Base-by-base conservation (phyloP, 2,113 vertebrate genomes). In the Forbesichthys agassizii region DNA sequence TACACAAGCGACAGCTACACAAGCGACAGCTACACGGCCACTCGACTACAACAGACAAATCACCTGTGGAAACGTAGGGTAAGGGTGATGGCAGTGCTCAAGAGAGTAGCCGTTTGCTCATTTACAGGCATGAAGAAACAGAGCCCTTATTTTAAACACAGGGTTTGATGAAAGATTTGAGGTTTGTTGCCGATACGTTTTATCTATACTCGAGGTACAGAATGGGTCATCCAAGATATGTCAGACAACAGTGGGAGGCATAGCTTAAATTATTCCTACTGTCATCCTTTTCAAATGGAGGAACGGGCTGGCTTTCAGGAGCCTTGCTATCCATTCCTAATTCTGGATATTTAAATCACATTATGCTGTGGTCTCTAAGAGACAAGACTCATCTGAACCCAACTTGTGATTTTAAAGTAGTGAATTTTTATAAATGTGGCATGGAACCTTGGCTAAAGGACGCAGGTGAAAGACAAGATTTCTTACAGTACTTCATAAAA, bases 231-330 rank as follows among this genome's bases (percentile, higher is more conserved):
- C 55, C 48, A 54, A 82, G 77, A 83, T 80, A 48, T 62, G 64
- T 77, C 70, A 66, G 66, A 61, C 54, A 66, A 18, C 57, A 64
- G 75, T 42, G 49, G 0, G 20, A 51, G 55, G 48, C 69, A 48
- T 1, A 11, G 3, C 27, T 66, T 74, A 63, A 66, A 78, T 86
- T 77, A 79, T 86, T 78, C 69, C 84, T 75, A 9, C 9, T 64
- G 52, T 59, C 55, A 49, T 67, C 49, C 51, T 62, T 65, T 81
- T 48, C 51, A 69, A 64, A 73, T 79, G 61, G 46, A 33, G 27
- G 74, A 74, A 71, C 33, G 54, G 62, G 14, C 70, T 61, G n/a
- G 33, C 68, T n/a, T 57, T 18, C 9, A 20, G 64, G 48, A 61
- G 49, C 48, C 33, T 62, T 51, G 47, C 70, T 59, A 61, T n/a